Base-by-base conservation (phyloP, 2,797 vertebrate species). In the Chrosomus eos region DNA sequence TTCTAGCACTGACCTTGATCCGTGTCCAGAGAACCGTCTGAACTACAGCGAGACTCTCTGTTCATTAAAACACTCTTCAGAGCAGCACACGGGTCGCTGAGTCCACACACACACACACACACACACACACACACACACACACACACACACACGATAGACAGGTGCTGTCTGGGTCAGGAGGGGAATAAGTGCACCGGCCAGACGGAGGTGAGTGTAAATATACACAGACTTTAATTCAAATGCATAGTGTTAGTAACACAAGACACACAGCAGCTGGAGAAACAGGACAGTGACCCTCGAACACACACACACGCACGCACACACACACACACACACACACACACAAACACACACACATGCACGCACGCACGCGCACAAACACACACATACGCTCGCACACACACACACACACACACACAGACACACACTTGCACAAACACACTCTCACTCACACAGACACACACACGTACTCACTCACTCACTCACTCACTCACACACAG, bases 121-220 rank as follows among this genome's bases (percentile, higher is more conserved):
- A 53, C 18, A 21, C 92, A 51, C 48, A 51, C 48, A 53, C 18
- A 19, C 92, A 51, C 48, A 51, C 48, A 53, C 18, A 19, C 92
- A 51, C 48, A 51, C 48, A 53, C 18, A 19, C 92, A 45, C 18
- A 21, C 92, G 94, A 91, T 93, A 95, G 95, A 95, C 95, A 95
- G 94, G 94, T 95, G 94, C 92, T 93, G 95, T 95, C 95, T 95
- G 93, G 94, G 94, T 95, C 94, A 95, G 91, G 91, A 94, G 93
- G 92, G 93, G 95, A 94, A 93, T 91, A 90, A 81, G 85, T 81
- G 60, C 86, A 89, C 60, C 84, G 91, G 90, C 90, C 90, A 62
- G 86, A 90, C 84, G 55, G 80, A 55, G 28, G 88, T 91, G 92
- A 91, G 92, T 92, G 92, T 92, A 91, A 92, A 92, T 91, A 90